Conservation (phyloP, 2,888 invertebrate species). For the Lasioglossum figueresi region DNA sequence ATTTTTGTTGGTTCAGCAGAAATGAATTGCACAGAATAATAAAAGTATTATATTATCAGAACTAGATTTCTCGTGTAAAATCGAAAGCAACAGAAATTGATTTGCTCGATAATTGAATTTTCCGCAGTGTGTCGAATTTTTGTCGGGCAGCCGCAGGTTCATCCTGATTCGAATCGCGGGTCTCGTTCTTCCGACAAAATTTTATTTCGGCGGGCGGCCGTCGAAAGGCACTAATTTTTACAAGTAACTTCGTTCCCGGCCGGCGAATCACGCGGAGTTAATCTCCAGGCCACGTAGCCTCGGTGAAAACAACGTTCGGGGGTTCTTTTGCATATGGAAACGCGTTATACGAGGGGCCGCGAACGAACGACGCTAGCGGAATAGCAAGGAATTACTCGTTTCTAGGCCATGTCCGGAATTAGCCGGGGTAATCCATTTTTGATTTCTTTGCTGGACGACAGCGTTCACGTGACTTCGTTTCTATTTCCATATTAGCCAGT, state of each 20-base stretch:
- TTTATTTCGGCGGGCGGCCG: neutral
- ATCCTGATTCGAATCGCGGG: neutral
- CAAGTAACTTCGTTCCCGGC: constrained; percentile 42
- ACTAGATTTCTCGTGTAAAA: neutral
- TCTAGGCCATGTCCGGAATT: constrained; percentile 25
- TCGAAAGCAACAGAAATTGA: neutral
- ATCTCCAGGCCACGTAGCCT: constrained; percentile 15
- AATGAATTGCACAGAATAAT: too few relatives aligned
- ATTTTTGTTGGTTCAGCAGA: too few relatives aligned
- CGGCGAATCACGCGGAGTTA: constrained; percentile 20
- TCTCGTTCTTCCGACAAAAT: neutral
- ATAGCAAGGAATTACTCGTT: constrained; percentile 28
- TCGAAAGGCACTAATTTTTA: constrained; percentile 41
- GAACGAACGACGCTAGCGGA: constrained; percentile 17
- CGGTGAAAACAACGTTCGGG: constrained; percentile 11
- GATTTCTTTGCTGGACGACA: constrained; percentile 16
- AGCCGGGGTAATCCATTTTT: neutral
- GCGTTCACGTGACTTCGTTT: neutral
- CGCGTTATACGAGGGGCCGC: constrained; percentile 15
- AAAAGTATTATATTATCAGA: too few relatives aligned
- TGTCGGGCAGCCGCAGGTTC: neutral
- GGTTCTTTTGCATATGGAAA: constrained; percentile 36
- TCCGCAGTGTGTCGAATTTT: neutral
- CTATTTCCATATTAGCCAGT: neutral
- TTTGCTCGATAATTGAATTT: neutral